Evolutionary conservation across 1,140 invertebrate species (phyloP), one percentile per base, ranked within the genome.

Genomic region (Sitodiplosis mosellana): DNA sequence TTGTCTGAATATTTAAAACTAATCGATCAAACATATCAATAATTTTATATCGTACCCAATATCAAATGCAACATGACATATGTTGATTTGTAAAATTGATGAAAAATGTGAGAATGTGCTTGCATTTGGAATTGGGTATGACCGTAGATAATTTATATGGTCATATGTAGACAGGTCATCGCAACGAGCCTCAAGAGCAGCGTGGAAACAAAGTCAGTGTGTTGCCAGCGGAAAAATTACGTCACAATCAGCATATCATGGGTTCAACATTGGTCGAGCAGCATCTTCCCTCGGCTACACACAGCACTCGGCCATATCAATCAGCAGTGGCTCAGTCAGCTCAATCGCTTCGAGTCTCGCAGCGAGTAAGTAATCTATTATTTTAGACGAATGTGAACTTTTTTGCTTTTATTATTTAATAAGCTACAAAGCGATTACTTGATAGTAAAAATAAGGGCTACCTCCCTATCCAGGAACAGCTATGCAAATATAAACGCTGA

Each of bases 201-300:
- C 77, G 75, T 79, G 77, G 77, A 78, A 77, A 72, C 77, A 79
- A 71, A 78, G 76, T 69, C 76, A 78, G 70, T 79, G 77, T 70
- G 74, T 79, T 70, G 73, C 75, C 68, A 77, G 75, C 66, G 75
- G 75, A 55, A 61, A 71, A 72, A 70, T 71, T 67, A 64, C 70
- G 72, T 63, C 63, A 69, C 43, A 45, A 33, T 18, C 41, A 18
- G 6, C 41, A 43, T 43, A 43, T 21, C 18, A 43, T 18, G 41
- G 41, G 17, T 68, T 64, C 70, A 73, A 63, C 57, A 59, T 56
- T 58, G 56, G 56, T 57, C 58, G 59, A 59, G 59, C 61, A 61
- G 57, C 56, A 59, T 61, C 45, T 60, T 60, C 62, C 60, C 62
- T 64, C 60, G 63, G 61, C 59, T 61, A 64, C 59, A 53, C 61